Evolutionary conservation across 53 echinoderm and acorn worm genomes (phyloP).

Genomic region (Astropecten irregularis): DNA sequence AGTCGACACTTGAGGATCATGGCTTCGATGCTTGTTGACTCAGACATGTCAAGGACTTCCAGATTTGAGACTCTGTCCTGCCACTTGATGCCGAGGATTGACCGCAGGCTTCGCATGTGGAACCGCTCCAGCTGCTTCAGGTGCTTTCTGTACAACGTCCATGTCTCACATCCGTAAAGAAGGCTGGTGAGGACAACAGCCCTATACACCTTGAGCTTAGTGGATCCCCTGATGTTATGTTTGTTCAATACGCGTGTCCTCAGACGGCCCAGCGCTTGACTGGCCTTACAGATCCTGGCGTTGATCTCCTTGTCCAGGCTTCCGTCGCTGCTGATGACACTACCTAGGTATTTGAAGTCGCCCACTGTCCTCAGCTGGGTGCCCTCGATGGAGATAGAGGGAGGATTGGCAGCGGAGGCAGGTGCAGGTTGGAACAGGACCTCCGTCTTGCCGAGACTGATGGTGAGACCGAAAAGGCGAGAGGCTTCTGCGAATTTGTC

Average conservation of each 20-base stretch:
- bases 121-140: background rate
- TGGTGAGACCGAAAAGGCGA: conserved; percentile 63
- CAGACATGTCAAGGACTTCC: background rate
- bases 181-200: background rate
- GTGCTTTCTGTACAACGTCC: background rate
- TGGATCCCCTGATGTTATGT: background rate
- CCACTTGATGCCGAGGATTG: background rate
- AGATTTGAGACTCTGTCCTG: no score
- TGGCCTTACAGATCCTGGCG: conserved; percentile 1
- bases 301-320: conserved; percentile 37
- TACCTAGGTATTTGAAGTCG: conserved; percentile 59
- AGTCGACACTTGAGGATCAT: background rate
- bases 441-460: conserved; percentile 67
- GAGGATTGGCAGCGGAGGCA: background rate
- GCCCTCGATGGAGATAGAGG: conserved; percentile 40
- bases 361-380: background rate
- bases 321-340: conserved; percentile 28
- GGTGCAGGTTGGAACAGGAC: conserved; percentile 19
- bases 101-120: background rate
- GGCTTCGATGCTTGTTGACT: background rate
- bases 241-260: background rate
- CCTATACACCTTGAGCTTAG: background rate
- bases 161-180: background rate
- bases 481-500: conserved; percentile 54
- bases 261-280: background rate